Base-by-base conservation (phyloP, 2,113 vertebrate genomes). In the Eublepharis macularius region DNA sequence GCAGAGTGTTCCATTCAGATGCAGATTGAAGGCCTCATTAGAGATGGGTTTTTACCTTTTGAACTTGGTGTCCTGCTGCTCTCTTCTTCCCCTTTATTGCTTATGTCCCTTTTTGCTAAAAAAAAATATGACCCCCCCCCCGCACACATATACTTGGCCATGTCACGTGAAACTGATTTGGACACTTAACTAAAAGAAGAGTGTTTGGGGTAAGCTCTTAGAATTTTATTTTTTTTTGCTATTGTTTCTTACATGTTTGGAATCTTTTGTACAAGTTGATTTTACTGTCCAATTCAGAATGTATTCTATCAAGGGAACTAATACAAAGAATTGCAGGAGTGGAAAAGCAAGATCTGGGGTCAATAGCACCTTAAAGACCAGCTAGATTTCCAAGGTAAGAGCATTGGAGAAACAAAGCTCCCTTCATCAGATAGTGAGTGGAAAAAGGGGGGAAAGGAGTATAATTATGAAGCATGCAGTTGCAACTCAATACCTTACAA, bases 401-500 rank as follows among this genome's bases (percentile, higher is more conserved):
- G n/a, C n/a, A n/a, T n/a, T n/a, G n/a, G n/a, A n/a, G n/a, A n/a
- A n/a, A n/a, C n/a, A n/a, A n/a, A n/a, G n/a, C n/a, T n/a, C n/a
- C n/a, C n/a, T n/a, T n/a, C n/a, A n/a, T n/a, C n/a, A n/a, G n/a
- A n/a, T n/a, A n/a, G n/a, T n/a, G n/a, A n/a, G n/a, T n/a, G n/a
- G n/a, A n/a, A n/a, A n/a, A n/a, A n/a, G n/a, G n/a, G n/a, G n/a
- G n/a, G n/a, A n/a, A n/a, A n/a, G n/a, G n/a, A n/a, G n/a, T n/a
- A 60, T 87, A 81, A 80, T 75, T 85, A 16, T 80, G 34, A 68
- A 29, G 13, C 81, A 72, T 78, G 81, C 80, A 74, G 84, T 79
- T 29, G 2, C 45, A 80, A 16, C 32, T 14, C 4, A 57, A 66
- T 19, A 66, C 29, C 17, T 41, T 72, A 10, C 47, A 17, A 79